Evolutionary conservation across 1,140 invertebrate genomes (phyloP), one percentile per base, ranked within the genome.

Genomic region (Andricus grossulariae): DNA sequence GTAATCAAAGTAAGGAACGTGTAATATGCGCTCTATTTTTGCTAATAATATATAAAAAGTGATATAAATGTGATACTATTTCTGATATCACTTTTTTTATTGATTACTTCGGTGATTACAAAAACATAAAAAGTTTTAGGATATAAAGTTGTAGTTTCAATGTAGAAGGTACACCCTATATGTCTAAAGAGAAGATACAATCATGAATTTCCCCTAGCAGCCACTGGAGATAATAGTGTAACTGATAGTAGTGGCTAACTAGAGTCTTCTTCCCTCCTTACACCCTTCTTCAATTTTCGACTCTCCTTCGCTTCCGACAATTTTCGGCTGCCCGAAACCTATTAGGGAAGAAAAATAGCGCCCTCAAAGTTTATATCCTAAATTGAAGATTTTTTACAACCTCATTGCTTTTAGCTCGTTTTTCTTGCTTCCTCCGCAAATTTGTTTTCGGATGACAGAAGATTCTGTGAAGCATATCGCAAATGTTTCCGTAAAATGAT

Each of bases 161-260:
- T 66, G 15, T 15, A 32, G 32, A 32, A 15, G 12, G 32, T 45
- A 66, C 32, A 66, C 57, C 25, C 57, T 16, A 8, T 66, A 66
- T 25, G 57, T 66, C 13, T 16, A 39, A 66, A 60, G 21, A 60
- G 13, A 16, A 66, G 57, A 84, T 77, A 79, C 76, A 86, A 83
- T 84, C 81, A 74, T 77, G 75, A 80, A 78, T 82, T 87, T 89
- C 84, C 83, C 86, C 79, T 54, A 84, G 82, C 81, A 84, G 85
- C 84, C 85, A 86, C 79, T 82, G 73, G 78, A 86, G 88, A 90
- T 91, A 91, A 91, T 91, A 88, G 88, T 86, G 87, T 88, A 90
- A 91, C 89, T 90, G 90, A 91, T 91, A 90, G 88, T 86, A 85
- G 86, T 81, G 86, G 88, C 87, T 88, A 89, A 88, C 85, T 86